Percentiles rank a stretch among this genome's conserved stretches.
These are phyloP conservation scores for Lacerta viridis DNA, from an alignment of 2,797 vertebrate species.

Conservation along the genomic window DNA sequence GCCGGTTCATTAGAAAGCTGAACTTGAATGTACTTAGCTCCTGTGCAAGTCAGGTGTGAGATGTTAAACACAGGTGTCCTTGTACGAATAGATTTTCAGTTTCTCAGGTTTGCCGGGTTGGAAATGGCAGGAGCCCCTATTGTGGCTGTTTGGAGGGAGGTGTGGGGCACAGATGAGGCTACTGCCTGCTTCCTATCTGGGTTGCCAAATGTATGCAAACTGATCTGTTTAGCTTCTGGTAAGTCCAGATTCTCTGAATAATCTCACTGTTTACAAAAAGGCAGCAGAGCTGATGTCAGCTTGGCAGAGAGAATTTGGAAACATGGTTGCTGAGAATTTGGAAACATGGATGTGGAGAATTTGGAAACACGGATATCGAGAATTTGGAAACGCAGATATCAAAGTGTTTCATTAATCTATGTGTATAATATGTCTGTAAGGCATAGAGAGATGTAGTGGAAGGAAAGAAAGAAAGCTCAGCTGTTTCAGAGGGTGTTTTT, in stretches of 20 bases:
- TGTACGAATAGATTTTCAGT: background rate
- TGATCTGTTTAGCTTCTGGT: background rate
- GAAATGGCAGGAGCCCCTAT: background rate
- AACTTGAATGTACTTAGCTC: background rate
- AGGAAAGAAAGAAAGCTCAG: background rate
- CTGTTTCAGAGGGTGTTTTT: conserved; percentile 18
- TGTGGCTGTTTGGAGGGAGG: background rate
- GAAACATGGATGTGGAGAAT: background rate
- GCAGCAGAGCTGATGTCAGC: conserved; percentile 1
- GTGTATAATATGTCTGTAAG: background rate
- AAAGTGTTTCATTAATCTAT: background rate
- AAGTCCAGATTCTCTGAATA: background rate
- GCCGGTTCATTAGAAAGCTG: background rate
- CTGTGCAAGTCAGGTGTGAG: background rate
- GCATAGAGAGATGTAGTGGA: background rate
- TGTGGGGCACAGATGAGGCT: background rate
- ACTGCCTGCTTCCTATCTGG: background rate
- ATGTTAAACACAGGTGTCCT: background rate
- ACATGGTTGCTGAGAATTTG: background rate
- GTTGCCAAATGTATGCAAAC: background rate
- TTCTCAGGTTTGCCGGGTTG: background rate
- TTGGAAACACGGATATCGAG: background rate
- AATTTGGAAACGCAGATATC: background rate
- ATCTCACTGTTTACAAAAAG: conserved; percentile 10
- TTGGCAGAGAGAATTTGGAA: conserved; percentile 7